phyloP scores from a whole-genome alignment of 2,113 vertebrate genomes.

The Elgaria multicarinata region DNA sequence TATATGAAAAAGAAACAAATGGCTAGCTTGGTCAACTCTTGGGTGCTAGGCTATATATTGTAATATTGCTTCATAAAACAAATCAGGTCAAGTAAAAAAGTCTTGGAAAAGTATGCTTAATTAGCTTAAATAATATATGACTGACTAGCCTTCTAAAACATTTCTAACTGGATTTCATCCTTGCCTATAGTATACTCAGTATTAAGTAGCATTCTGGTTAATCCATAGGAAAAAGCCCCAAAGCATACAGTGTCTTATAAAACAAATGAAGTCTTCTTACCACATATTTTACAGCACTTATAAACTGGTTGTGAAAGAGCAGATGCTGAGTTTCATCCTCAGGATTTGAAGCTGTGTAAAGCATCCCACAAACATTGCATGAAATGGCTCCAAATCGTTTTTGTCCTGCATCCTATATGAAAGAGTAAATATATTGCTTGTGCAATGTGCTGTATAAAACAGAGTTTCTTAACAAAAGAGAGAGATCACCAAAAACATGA shows the following conservation, averaged over 20 bases:
- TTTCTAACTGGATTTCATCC: background rate
- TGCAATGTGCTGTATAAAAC: background rate
- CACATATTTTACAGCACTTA: constrained; percentile 98
- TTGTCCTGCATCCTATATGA: constrained; percentile 89
- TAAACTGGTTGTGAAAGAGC: constrained; percentile 98
- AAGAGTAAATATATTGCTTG: constrained; percentile 30
- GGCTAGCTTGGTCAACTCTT: background rate
- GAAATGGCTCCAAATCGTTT: constrained; percentile 95
- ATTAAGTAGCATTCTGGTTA: background rate
- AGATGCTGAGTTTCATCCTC: constrained; percentile 98
- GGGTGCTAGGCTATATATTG: background rate
- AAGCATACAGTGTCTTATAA: constrained; percentile 33
- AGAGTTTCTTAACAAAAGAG: background rate
- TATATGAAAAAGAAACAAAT: background rate
- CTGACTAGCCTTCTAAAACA: background rate
- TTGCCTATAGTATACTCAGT: constrained; percentile 8
- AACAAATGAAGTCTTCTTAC: constrained; percentile 79
- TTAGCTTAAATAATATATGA: background rate
- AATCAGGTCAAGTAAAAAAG: background rate
- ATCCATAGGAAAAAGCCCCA: background rate
- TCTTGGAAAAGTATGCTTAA: background rate
- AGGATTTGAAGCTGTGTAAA: constrained; percentile 93
- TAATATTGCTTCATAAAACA: background rate
- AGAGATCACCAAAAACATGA: background rate
- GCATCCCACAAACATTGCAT: constrained; percentile 96